These are phyloP conservation scores for Hestina assimilis DNA, from an alignment of 1,140 invertebrate genomes.

Conservation along the genomic window DNA sequence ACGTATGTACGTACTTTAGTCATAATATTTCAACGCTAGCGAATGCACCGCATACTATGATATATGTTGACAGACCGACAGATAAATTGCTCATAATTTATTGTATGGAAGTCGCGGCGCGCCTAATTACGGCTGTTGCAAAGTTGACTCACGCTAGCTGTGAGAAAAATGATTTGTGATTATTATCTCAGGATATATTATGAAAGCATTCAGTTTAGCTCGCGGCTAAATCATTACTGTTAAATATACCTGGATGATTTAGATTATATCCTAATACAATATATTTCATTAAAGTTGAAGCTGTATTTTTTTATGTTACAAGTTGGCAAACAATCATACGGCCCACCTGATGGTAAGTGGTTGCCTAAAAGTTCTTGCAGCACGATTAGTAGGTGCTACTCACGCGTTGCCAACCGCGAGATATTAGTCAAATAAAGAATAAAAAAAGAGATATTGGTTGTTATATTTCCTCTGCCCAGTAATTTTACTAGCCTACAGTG, in stretches of 20 bases:
- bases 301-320: not conserved
- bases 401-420: too few species aligned
- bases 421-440: too few species aligned
- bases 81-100: conserved; percentile 76
- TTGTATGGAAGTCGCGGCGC: conserved; percentile 53
- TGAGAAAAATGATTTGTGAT: conserved; percentile 54
- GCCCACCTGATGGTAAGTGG: too few species aligned
- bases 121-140: conserved; percentile 61
- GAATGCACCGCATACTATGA: conserved; percentile 53
- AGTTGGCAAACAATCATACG: too few species aligned
- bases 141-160: conserved; percentile 43
- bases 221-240: conserved; percentile 12
- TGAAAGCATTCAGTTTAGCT: conserved; percentile 21
- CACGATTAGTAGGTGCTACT: too few species aligned
- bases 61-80: conserved; percentile 71
- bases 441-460: too few species aligned
- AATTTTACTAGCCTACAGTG: too few species aligned
- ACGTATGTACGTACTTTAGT: conserved; percentile 43
- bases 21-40: conserved; percentile 67
- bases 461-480: too few species aligned
- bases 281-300: not conserved
- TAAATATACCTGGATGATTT: not conserved
- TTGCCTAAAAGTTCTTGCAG: too few species aligned
- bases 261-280: not conserved
- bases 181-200: too few species aligned